phyloP scores from a whole-genome alignment of 2,888 invertebrate genomes.

The Coelinius sp. region DNA sequence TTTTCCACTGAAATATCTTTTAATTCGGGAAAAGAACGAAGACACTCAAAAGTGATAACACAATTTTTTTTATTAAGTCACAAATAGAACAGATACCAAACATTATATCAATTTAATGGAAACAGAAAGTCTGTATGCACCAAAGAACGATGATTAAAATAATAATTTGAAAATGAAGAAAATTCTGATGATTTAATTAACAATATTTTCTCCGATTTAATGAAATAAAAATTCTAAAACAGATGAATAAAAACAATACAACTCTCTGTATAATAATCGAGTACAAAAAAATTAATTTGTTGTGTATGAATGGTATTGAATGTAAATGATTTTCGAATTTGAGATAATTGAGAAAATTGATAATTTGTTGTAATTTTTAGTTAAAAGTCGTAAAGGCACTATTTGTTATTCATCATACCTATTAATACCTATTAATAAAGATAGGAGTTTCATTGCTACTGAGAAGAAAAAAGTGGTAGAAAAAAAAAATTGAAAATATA shows the following conservation, averaged over 20 bases:
- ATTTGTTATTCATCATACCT: conserved; percentile 69
- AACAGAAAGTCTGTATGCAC: conserved; percentile 6
- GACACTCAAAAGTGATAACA: conserved; percentile 29
- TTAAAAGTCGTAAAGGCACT: conserved; percentile 46
- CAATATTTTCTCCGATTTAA: conserved; percentile 27
- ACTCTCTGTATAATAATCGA: conserved; percentile 63
- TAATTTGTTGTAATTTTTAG: conserved; percentile 49
- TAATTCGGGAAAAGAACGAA: conserved; percentile 5
- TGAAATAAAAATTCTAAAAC: neutral
- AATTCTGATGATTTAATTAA: neutral
- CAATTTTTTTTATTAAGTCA: conserved; percentile 49
- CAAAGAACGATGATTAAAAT: neutral
- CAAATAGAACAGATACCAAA: conserved; percentile 56
- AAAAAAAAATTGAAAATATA: conserved; percentile 55
- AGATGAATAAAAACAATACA: conserved; percentile 46
- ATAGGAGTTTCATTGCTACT: conserved; percentile 67
- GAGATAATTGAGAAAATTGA: conserved; percentile 32
- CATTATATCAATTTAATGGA: conserved; percentile 52
- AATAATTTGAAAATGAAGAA: neutral
- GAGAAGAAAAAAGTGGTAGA: conserved; percentile 53
- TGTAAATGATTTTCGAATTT: neutral
- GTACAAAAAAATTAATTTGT: conserved; percentile 57
- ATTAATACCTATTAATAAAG: conserved; percentile 64
- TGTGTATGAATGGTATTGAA: conserved; percentile 36
- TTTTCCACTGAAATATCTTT: neutral